Percentiles rank a stretch among this genome's conserved stretches.
These are phyloP conservation scores for Apostichopus parvimensis DNA, from an alignment of 35 echinoderm and acorn worm genomes.

Conservation along the genomic window DNA sequence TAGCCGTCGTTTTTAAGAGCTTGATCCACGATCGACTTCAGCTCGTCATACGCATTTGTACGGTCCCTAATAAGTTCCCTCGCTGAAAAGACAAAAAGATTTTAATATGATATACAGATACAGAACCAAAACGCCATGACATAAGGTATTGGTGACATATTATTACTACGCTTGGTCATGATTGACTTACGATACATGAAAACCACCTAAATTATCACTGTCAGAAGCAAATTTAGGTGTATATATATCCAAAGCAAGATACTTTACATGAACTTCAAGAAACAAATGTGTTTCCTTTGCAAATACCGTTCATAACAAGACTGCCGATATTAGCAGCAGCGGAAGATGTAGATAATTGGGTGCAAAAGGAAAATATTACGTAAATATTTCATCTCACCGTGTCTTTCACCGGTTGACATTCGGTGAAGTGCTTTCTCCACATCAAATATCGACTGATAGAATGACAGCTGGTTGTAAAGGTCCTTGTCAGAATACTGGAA, in stretches of 20 bases:
- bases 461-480: slow-evolving; percentile 84
- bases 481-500: slow-evolving; percentile 87
- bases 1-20: slow-evolving; percentile 69
- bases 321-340: no score
- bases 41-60: slow-evolving; percentile 26
- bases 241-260: no score
- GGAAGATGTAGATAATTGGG: background rate
- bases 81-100: slow-evolving; percentile 12
- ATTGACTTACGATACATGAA: no score
- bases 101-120: background rate
- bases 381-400: background rate
- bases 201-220: no score
- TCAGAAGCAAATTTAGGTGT: no score
- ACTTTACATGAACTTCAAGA: no score
- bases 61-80: background rate
- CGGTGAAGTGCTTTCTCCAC: slow-evolving; percentile 70
- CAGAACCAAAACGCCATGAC: no score
- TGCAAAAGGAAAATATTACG: background rate
- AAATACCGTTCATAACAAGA: no score
- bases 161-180: no score
- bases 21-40: slow-evolving; percentile 67
- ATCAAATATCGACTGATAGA: slow-evolving; percentile 95
- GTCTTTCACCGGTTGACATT: background rate
- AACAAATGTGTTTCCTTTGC: no score
- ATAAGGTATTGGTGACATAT: no score